Base-by-base conservation (phyloP, 2,113 vertebrate species). In the Manacus vitellinus region DNA sequence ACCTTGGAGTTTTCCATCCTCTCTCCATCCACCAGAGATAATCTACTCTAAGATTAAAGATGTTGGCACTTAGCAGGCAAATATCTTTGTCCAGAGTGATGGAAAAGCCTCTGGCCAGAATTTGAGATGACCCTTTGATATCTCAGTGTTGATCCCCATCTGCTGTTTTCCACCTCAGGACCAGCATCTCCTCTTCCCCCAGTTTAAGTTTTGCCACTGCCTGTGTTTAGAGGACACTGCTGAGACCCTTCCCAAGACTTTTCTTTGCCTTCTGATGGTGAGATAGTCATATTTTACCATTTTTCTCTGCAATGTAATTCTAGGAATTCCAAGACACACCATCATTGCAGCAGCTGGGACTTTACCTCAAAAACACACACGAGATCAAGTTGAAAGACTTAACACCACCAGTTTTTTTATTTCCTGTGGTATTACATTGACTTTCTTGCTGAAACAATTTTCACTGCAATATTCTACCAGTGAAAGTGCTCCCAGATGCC, bases 391-490 rank as follows among this genome's bases (percentile, higher is more conserved):
- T 33, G 54, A 65, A 93, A 54, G 46, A 33, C 43, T 79, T 80
- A 79, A 71, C 8, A 72, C 73, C 25, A 44, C 18, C 71, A 37
- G 11, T 82, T 89, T 54, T 68, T 54, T 62, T 65, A 1, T 82
- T 85, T 93, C 82, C 62, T 88, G 28, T 35, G 49, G 27, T 51
- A 62, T 77, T 88, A 71, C 68, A 28, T 9, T 33, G 65, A 54
- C 43, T 88, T 95, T 54, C 85, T 71, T 9, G 3, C 72, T 94
- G 85, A 86, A 95, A 73, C 35, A 39, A 47, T 92, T 95, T 96
- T 77, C 80, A 59, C 65, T 67, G 43, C 68, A 77, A 10, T 86
- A 63, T 74, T 81, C 39, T 39, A 25, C 9, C 19, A 11, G 28
- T 31, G 68, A 80, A 94, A 88, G 79, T 46, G 30, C 33, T 91